Evolutionary conservation across 2,888 invertebrate genomes (phyloP).

Genomic region (Fissipunctia ypsillon): DNA sequence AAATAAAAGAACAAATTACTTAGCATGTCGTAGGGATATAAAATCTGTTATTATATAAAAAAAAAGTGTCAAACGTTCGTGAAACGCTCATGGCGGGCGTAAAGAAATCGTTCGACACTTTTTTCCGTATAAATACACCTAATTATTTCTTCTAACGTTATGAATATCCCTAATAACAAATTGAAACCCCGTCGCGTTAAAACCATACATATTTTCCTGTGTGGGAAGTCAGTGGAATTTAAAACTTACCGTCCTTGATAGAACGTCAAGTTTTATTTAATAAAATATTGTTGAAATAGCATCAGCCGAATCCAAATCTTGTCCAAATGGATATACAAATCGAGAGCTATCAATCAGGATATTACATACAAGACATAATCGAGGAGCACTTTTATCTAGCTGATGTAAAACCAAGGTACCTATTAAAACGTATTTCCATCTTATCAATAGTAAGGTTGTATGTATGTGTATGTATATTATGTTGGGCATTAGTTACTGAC

Average conservation of each 20-base stretch:
- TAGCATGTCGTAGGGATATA: not conserved
- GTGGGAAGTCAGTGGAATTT: not conserved
- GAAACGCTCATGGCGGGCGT: not conserved
- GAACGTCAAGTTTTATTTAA: not conserved
- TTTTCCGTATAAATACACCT: not conserved
- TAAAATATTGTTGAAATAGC: not conserved
- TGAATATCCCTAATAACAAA: constrained; percentile 4
- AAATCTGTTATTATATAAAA: not conserved
- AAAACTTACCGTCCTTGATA: not conserved
- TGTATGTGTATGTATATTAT: too few relatives aligned
- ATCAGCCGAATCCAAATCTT: not conserved
- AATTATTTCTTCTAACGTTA: constrained; percentile 14
- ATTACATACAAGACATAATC: not conserved
- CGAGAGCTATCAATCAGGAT: not conserved
- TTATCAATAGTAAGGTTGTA: not conserved
- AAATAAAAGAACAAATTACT: not conserved
- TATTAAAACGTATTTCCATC: not conserved
- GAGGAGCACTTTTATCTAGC: not conserved
- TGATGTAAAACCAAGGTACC: not conserved
- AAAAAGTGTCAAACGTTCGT: not conserved
- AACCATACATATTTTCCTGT: not conserved
- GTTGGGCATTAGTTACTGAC: not conserved
- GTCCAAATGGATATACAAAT: constrained; percentile 1
- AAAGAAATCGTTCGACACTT: not conserved
- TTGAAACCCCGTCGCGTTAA: not conserved